A percentile compares a stretch with the other conserved stretches of the same genome.
Conservation (phyloP, 1,140 invertebrate species). For the Anastatus disparis region DNA sequence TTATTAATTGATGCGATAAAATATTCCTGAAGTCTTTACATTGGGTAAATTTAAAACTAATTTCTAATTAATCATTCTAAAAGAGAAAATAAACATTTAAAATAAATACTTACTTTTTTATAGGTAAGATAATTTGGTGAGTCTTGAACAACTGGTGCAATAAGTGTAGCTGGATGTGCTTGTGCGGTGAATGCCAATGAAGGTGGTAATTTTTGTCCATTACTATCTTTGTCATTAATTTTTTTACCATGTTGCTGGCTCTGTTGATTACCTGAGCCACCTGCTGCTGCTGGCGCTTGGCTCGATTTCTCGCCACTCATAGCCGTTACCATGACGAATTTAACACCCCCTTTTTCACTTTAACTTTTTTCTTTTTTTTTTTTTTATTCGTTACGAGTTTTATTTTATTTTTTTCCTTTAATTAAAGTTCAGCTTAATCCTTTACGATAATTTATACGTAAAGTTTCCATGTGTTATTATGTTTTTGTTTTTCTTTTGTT, state of each 20-base stretch:
- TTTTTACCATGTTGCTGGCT: background rate
- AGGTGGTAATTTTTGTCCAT: background rate
- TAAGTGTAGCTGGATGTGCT: conserved; percentile 12
- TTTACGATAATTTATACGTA: too few species aligned
- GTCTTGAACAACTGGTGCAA: conserved; percentile 16
- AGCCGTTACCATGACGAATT: conserved; percentile 39
- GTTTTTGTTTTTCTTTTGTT: too few species aligned
- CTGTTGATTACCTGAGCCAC: background rate
- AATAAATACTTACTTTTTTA: conserved; percentile 33
- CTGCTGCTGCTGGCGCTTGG: conserved; percentile 12
- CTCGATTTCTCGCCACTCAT: conserved; percentile 39
- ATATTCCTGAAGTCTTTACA: too few species aligned
- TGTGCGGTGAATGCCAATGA: conserved; percentile 12
- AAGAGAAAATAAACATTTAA: too few species aligned
- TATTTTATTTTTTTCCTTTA: background rate
- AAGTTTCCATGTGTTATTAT: too few species aligned
- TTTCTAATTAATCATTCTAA: too few species aligned
- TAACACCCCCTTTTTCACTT: too few species aligned
- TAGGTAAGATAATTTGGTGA: conserved; percentile 42
- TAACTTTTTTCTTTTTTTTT: too few species aligned
- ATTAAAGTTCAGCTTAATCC: background rate
- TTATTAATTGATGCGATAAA: too few species aligned
- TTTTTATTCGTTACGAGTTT: too few species aligned
- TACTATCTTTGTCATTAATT: too few species aligned
- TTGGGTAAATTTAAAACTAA: too few species aligned